These are phyloP conservation scores for Eremophila alpestris DNA, from an alignment of 2,797 vertebrate species.

Conservation along the genomic window DNA sequence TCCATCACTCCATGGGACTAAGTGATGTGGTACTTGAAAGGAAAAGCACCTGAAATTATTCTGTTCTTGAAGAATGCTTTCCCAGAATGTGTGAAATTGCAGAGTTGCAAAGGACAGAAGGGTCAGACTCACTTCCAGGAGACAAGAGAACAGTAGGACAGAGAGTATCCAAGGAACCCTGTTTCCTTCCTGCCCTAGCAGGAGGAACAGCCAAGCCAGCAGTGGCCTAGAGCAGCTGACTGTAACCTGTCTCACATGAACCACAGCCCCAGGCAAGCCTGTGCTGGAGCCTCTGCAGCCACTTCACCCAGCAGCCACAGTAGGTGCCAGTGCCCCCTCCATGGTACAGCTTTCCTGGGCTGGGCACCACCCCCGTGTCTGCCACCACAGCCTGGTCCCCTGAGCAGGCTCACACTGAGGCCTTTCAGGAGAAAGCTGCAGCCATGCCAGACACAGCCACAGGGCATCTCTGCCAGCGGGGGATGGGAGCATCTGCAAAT, in stretches of 20 bases:
- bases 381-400: fast-evolving
- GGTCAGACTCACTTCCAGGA: not conserved
- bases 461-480: not conserved
- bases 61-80: not conserved
- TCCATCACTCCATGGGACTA: not conserved
- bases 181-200: not conserved
- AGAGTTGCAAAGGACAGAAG: not conserved
- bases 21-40: not conserved
- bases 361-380: not conserved
- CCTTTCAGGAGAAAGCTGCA: not conserved
- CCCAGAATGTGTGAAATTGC: not conserved
- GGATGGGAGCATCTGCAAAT: not conserved
- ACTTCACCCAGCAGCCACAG: not conserved
- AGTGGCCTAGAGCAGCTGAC: not conserved
- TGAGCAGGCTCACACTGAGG: not conserved
- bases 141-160: not conserved
- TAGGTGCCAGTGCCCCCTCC: not conserved
- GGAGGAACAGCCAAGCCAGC: not conserved
- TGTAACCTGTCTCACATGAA: not conserved
- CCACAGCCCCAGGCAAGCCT: not conserved
- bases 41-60: not conserved
- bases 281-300: not conserved
- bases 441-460: not conserved
- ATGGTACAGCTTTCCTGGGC: not conserved
- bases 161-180: not conserved